Conservation (phyloP, 1,140 invertebrate genomes). For the Magallana gigas region DNA sequence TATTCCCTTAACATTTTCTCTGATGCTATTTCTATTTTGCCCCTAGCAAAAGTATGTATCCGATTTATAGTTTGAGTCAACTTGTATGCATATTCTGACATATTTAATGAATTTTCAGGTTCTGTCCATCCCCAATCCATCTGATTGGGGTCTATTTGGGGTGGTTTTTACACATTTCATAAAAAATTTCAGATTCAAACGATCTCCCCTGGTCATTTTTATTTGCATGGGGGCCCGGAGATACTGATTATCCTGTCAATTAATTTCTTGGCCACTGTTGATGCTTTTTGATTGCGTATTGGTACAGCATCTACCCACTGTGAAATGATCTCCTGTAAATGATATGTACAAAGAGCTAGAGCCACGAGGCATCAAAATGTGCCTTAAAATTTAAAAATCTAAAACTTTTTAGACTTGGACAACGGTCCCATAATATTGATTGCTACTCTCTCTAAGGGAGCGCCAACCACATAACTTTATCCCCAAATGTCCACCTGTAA, state of each 20-base stretch:
- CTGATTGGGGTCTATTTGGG: conserved; percentile 54
- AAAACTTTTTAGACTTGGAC: conserved; percentile 46
- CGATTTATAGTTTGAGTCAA: conserved; percentile 16
- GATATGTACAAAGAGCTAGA: conserved; percentile 62
- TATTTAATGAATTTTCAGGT: conserved; percentile 20
- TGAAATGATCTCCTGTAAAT: too few relatives aligned
- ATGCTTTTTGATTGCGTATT: too few relatives aligned
- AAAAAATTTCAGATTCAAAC: too few relatives aligned
- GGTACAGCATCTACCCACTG: too few relatives aligned
- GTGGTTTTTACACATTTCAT: too few relatives aligned
- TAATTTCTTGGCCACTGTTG: too few relatives aligned
- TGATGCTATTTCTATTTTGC: neutral
- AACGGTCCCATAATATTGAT: conserved; percentile 53
- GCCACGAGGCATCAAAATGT: too few relatives aligned
- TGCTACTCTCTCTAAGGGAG: conserved; percentile 37
- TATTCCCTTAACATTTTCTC: conserved; percentile 30
- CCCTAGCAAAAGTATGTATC: conserved; percentile 45
- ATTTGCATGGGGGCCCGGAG: too few relatives aligned
- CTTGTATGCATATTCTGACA: conserved; percentile 41
- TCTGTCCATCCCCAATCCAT: conserved; percentile 54
- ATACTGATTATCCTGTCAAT: too few relatives aligned
- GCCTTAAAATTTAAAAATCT: too few relatives aligned
- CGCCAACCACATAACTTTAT: conserved; percentile 48
- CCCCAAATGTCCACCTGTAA: conserved; percentile 43
- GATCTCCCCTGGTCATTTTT: too few relatives aligned